Evolutionary conservation across 2,113 vertebrate genomes (phyloP).

Genomic region (Forbesichthys papilliferus): DNA sequence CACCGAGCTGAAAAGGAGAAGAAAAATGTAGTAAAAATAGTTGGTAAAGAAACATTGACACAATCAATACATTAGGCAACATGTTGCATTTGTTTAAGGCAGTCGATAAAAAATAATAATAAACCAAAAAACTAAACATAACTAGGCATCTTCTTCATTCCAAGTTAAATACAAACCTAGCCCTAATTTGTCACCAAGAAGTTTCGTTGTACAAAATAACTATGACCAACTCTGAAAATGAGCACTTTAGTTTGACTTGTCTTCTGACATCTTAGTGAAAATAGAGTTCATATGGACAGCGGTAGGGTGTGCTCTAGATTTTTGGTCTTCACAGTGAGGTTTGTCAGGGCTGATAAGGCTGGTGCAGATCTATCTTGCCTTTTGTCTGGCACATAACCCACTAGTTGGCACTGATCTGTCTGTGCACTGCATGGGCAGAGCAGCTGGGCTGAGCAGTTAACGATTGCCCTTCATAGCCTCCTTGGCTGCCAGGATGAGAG

Average conservation of each 20-base stretch:
- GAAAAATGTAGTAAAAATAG: conserved; percentile 73
- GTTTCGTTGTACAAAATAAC: conserved; percentile 59
- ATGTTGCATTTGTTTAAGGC: conserved; percentile 75
- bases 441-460: conserved; percentile 68
- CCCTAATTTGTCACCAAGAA: conserved; percentile 50
- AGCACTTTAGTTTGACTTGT: conserved; percentile 70
- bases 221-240: conserved; percentile 58
- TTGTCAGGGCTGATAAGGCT: conserved; percentile 68
- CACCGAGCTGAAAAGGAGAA: conserved; percentile 59
- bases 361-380: conserved; percentile 62
- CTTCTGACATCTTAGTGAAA: conserved; percentile 58
- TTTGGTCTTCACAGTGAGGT: conserved; percentile 69
- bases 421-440: conserved; percentile 67
- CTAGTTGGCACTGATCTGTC: conserved; percentile 61
- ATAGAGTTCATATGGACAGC: conserved; percentile 66
- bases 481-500: conserved; percentile 97
- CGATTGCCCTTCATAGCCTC: conserved; percentile 99
- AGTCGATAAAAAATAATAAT: conserved; percentile 57
- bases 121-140: conserved; percentile 54
- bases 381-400: conserved; percentile 68
- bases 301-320: conserved; percentile 52
- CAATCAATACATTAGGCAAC: conserved; percentile 75
- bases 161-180: conserved; percentile 70
- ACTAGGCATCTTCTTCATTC: conserved; percentile 73
- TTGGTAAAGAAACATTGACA: conserved; percentile 54